Evolutionary conservation across 2,113 vertebrate genomes (phyloP), one percentile per base, ranked within the genome.

Genomic region (Leiothrix lutea): DNA sequence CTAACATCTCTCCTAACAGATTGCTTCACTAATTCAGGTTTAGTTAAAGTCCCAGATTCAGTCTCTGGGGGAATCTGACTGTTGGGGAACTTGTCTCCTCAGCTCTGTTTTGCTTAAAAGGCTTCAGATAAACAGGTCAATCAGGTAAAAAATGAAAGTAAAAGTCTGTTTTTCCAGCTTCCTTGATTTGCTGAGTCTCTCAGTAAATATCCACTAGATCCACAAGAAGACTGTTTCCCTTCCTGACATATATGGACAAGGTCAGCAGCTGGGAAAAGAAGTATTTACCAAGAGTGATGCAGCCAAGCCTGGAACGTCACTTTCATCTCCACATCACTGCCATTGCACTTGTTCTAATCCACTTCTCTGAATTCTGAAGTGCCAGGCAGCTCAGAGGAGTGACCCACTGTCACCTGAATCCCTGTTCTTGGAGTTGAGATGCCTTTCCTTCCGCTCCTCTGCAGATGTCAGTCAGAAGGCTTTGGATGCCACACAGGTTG

Each of bases 21-120:
- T 50, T 91, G 29, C 26, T 91, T 87, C 87, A 86, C 53, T 94
- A 93, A 90, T 90, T 40, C 42, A 45, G 21, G 18, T 89, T 77
- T 67, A 40, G 11, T 94, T 91, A 69, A 87, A 85, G 69, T 91
- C 42, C 9, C n/a, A 77, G 28, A n/a, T 90, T 90, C 50, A 79
- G 31, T 81, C 57, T 82, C 89, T 64, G 33, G 56, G 48, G n/a
- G 36, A 86, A 79, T 85, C 36, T 85, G 40, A 84, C 64, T 75
- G 44, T 58, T 75, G 50, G n/a, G 53, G 33, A 89, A 80, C 29
- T 75, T 79, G 61, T 85, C 51, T 81, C 29, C 62, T 87, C 54
- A 54, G 25, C 26, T 85, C 57, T 61, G 29, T 26, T 90, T 87
- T 65, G 9, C 58, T 80, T 71, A 56, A 86, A 86, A 70, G 35